Percentiles rank a stretch among this genome's conserved stretches.
Conservation (phyloP, 2,797 vertebrate species). For the Neostethus bicornis region DNA sequence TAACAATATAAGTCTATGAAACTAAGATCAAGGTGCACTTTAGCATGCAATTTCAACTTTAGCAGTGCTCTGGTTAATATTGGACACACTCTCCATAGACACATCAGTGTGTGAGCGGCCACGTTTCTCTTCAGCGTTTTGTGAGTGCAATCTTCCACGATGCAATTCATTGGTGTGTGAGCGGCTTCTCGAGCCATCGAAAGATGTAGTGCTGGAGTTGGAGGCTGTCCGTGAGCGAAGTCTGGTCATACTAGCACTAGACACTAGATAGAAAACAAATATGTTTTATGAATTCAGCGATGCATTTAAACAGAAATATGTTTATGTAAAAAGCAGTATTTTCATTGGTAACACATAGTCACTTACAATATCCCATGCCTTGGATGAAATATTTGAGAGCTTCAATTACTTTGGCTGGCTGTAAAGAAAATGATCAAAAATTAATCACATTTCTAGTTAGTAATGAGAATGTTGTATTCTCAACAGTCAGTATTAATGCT, state of each 20-base stretch:
- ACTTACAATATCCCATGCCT: slow-evolving; percentile 96
- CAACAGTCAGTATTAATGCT: neutral
- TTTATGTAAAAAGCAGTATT: too few relatives aligned
- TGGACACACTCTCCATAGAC: slow-evolving; percentile 67
- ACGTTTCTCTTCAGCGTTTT: slow-evolving; percentile 73
- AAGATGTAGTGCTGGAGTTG: slow-evolving; percentile 84
- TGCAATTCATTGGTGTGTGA: slow-evolving; percentile 78
- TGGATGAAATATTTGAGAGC: slow-evolving; percentile 97
- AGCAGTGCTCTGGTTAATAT: slow-evolving; percentile 43
- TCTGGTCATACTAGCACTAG: slow-evolving; percentile 86
- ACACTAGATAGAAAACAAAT: slow-evolving; percentile 54
- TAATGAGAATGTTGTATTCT: neutral
- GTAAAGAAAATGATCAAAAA: slow-evolving; percentile 31
- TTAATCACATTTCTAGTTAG: slow-evolving; percentile 5
- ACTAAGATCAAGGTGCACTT: slow-evolving; percentile 18
- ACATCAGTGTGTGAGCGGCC: slow-evolving; percentile 83
- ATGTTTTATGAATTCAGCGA: neutral
- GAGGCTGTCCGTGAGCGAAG: slow-evolving; percentile 89
- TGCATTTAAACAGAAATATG: neutral
- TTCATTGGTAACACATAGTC: slow-evolving; percentile 1
- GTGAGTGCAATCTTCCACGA: slow-evolving; percentile 66
- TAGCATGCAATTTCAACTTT: slow-evolving; percentile 89
- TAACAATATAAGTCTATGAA: slow-evolving; percentile 34
- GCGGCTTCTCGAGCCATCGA: slow-evolving; percentile 81
- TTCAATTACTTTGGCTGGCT: slow-evolving; percentile 93